A percentile compares a stretch with the other conserved stretches of the same genome.
Conservation (phyloP, 1,140 invertebrate species). For the Saccostrea echinata region DNA sequence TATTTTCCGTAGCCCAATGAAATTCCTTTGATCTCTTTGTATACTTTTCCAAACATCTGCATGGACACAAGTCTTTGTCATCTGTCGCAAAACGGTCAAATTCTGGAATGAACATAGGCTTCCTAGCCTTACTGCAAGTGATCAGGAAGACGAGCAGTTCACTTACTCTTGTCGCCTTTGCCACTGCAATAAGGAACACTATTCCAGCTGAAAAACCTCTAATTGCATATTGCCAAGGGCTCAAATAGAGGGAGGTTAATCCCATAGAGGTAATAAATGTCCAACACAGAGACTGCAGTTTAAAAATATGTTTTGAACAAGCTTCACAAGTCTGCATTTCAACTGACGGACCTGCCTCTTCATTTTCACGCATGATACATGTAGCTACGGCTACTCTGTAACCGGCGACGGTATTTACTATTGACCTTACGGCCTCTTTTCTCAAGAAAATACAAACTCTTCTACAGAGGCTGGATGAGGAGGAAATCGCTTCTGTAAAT, state of each 20-base stretch:
- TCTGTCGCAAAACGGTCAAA: not conserved
- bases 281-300: not conserved
- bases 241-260: constrained; percentile 49
- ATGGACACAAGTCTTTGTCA: constrained; percentile 6
- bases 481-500: not conserved
- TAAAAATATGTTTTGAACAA: constrained; percentile 40
- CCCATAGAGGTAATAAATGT: constrained; percentile 41
- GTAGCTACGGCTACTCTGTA: constrained; percentile 48
- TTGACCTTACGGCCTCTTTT: constrained; percentile 13
- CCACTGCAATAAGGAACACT: not conserved
- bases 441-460: constrained; percentile 29
- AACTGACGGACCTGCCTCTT: constrained; percentile 19
- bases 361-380: constrained; percentile 21
- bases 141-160: not conserved
- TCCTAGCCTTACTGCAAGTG: constrained; percentile 1
- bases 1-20: too few species aligned
- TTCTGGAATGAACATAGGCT: not conserved
- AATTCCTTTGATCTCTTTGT: not conserved
- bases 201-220: constrained; percentile 10
- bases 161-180: not conserved
- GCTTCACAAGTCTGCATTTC: constrained; percentile 8
- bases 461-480: constrained; percentile 23
- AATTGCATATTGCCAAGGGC: not conserved
- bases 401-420: constrained; percentile 41
- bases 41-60: not conserved